Base-by-base conservation (phyloP, 92 coral and sea anemone genomes). In the Chrysogorgia sp. region DNA sequence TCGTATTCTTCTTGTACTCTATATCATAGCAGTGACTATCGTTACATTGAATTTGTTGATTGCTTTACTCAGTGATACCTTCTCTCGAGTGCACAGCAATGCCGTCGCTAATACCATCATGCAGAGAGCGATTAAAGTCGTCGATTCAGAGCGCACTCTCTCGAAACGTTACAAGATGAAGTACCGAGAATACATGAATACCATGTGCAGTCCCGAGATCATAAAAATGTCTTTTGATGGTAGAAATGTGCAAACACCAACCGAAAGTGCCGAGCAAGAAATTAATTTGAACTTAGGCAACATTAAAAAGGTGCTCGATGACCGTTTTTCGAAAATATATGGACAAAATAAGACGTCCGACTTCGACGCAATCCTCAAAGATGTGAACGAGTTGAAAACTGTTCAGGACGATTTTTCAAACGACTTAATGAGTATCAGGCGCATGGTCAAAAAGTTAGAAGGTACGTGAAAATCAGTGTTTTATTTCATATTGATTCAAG, bases 21-120 rank as follows among this genome's bases (percentile, higher is more conserved):
- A 67, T 30, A 75, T 86, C 34, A 72, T 80, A 13, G 30, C 84
- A 10, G 72, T 80, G 6, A 84, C 92, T 0, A 86, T 89, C 34
- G 63, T 86, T 31, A 64, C 84, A 7, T 69, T 89, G 75, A 89
- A 89, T 77, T 34, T 89, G 70, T 77, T 86, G 59, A 89, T 89
- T 59, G 92, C 92, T 26, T 71, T 89, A 21, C 60, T 89, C 81
- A 59, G 85, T n/a, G 88, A 89, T 24, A 89, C 92, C 10, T 89
- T 89, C 58, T 76, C 87, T 25, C 78, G 92, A 21, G 92, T 89
- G 5, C 71, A 82, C 62, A 83, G 81, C 48, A 89, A 89, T 40
- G 90, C 92, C 0, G 81, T 70, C 24, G 92, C 90, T 29, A 89
- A 87, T 25, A 84, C 92, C n/a, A 77, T 74, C 35, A 85, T 89